These are phyloP conservation scores for Saturnia japonica DNA, from an alignment of 2,888 invertebrate genomes.

Conservation along the genomic window DNA sequence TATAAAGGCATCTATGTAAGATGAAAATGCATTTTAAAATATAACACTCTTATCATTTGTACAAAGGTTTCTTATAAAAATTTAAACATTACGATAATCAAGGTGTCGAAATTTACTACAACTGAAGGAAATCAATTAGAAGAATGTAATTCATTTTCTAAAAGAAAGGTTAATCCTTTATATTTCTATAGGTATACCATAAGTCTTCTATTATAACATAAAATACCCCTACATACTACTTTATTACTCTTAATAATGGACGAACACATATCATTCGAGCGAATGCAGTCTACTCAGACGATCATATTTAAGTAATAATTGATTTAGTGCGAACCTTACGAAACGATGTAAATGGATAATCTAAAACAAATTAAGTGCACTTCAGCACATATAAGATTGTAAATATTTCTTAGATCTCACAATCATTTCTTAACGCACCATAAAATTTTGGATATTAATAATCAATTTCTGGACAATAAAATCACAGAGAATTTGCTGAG, in stretches of 20 bases:
- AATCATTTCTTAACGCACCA: slow-evolving; percentile 30
- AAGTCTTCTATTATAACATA: slow-evolving; percentile 63
- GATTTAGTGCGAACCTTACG: slow-evolving; percentile 65
- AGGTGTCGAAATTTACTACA: neutral
- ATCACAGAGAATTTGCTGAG: slow-evolving; percentile 45
- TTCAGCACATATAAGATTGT: slow-evolving; percentile 38
- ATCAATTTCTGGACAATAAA: slow-evolving; percentile 31
- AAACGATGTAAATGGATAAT: slow-evolving; percentile 72
- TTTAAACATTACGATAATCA: slow-evolving; percentile 26
- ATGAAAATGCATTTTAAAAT: slow-evolving; percentile 34
- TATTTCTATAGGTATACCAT: slow-evolving; percentile 48
- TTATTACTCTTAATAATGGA: slow-evolving; percentile 73
- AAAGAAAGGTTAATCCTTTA: slow-evolving; percentile 35
- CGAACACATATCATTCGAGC: slow-evolving; percentile 80
- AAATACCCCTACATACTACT: slow-evolving; percentile 71
- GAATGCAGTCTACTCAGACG: slow-evolving; percentile 78
- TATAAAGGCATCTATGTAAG: slow-evolving; percentile 40
- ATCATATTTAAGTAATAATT: slow-evolving; percentile 66
- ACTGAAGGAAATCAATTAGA: slow-evolving; percentile 26
- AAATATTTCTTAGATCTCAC: slow-evolving; percentile 25
- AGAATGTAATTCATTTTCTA: slow-evolving; percentile 23
- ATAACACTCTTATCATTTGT: slow-evolving; percentile 37
- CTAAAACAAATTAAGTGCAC: slow-evolving; percentile 55
- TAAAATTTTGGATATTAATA: slow-evolving; percentile 35
- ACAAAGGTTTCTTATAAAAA: slow-evolving; percentile 43